Conservation (phyloP, 1,140 invertebrate species). For the Ruditapes philippinarum region DNA sequence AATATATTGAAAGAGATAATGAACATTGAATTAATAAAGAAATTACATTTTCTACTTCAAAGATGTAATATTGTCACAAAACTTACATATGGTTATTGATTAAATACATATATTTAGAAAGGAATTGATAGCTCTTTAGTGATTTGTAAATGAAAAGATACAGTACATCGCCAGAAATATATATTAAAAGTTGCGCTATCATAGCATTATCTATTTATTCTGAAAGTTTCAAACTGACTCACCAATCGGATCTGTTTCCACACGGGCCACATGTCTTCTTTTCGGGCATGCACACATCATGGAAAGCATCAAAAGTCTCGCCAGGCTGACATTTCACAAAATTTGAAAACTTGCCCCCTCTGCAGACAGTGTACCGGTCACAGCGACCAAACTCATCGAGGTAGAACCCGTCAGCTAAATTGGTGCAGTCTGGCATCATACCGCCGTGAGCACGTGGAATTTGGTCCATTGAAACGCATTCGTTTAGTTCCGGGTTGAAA, state of each 20-base stretch:
- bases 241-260: constrained; percentile 32
- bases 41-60: no score
- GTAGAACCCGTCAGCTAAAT: constrained; percentile 53
- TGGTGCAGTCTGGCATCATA: constrained; percentile 61
- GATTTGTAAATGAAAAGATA: no score
- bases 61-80: no score
- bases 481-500: constrained; percentile 44
- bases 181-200: no score
- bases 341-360: constrained; percentile 44
- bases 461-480: constrained; percentile 58
- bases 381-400: constrained; percentile 60
- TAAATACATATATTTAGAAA: no score
- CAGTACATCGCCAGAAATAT: no score
- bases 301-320: constrained; percentile 36
- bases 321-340: constrained; percentile 34
- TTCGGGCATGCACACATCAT: not conserved
- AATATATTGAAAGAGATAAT: no score
- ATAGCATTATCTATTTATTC: no score
- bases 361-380: constrained; percentile 58
- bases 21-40: no score
- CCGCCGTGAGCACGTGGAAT: constrained; percentile 61
- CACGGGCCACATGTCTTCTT: constrained; percentile 47
- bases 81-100: no score
- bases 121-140: no score
- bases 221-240: no score